Base-by-base conservation (phyloP, 1,140 invertebrate genomes). In the Drosophila truncata region DNA sequence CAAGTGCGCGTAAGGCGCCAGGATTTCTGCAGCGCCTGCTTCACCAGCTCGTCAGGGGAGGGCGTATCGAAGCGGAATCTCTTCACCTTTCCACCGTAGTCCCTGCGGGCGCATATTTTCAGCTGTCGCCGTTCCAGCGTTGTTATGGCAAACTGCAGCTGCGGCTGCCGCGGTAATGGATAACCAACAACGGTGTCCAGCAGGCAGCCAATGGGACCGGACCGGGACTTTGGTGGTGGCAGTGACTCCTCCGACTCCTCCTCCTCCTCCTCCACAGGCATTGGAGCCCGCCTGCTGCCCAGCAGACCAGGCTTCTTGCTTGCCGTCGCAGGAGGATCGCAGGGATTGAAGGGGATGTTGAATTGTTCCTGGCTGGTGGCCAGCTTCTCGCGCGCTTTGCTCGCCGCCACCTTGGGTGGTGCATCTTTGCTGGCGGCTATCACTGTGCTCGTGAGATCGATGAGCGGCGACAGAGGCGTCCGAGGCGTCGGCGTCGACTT, bases 21-120 rank as follows among this genome's bases (percentile, higher is more conserved):
- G 27, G 82, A 75, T 59, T 91, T 88, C 10, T 80, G 69, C 25
- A 91, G 64, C 14, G 82, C 64, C 50, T 74, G 71, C 42, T 91
- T 81, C 6, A 92, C 82, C 27, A 90, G 25, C 29, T 92, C 87
- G 72, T 92, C 91, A 4, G 91, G 91, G 16, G 91, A 92, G 41
- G 77, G 76, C 3, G 91, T 90, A 59, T 92, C 78, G 47, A 92
- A 92, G 14, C 41, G 55, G 72, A 92, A 92, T 13, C 87, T 76
- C 61, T 80, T 80, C 18, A 92, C 77, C 52, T 85, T 71, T 3
- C 46, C 18, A 11, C 75, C 81, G 29, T 85, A 90, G n/a, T 80
- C 71, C 23, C 50, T 16, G 6, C 55, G 57, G n/a, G 27, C 33
- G 27, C 18, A 85, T 29, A 90, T 47, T n/a, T 79, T 82, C 9